Evolutionary conservation across 2,888 invertebrate genomes (phyloP), one percentile per base, ranked within the genome.

Genomic region (Eupithecia tripunctaria): DNA sequence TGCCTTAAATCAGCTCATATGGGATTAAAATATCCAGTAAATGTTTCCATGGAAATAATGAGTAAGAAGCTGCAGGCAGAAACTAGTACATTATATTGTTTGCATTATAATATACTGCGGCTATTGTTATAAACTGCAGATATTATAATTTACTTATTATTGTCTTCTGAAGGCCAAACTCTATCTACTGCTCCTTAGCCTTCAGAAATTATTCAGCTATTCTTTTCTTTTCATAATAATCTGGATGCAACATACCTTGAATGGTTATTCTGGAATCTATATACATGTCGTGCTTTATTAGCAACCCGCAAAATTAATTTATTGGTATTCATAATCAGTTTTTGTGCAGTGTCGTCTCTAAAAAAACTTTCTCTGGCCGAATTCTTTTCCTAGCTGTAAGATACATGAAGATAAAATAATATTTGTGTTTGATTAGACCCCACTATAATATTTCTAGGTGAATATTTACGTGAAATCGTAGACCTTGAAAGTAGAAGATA

Each of bases 281-380:
- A 76, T 51, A 84, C 67, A 41, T 81, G 80, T 60, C 79, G 82
- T n/a, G 82, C 80, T 80, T 78, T 85, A 77, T 75, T 80, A 27
- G 86, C 18, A 72, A 86, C 69, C 62, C 84, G 80, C 69, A 84
- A 68, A 74, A 88, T 80, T 76, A 77, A 75, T 76, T 79, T 82
- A 70, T 84, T 80, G 67, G 79, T 82, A 82, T 85, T 88, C 89
- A 89, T 89, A n/a, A 21, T 62, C 27, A 25, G 25, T 41, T 66
- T 59, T 15, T 51, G 0, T 36, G 51, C 12, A 25, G n/a, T 71
- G 41, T 62, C 51, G 25, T 68, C 29, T 60, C 18, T 60, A 32
- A 43, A 0, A n/a, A 76, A 75, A 83, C 88, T 89, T 89, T 88
- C 87, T 83, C 86, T 86, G 21, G 84, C 84, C 84, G 83, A 86